These are phyloP conservation scores for Aurelia sp. DNA, from an alignment of 30 jellyfish, hydroid and myxozoan genomes.

Conservation along the genomic window DNA sequence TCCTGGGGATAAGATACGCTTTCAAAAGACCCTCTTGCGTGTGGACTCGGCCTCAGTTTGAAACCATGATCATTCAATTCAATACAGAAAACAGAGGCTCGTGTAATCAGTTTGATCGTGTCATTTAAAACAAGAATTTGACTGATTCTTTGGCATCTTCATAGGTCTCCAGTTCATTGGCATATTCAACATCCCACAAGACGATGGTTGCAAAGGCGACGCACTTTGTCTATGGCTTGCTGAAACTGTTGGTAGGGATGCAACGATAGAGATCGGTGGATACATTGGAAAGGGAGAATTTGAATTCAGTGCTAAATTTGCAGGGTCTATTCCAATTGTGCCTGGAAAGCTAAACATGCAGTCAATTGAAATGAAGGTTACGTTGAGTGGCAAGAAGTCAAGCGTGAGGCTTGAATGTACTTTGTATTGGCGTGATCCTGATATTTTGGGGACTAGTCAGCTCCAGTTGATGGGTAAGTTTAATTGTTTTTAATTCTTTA, in stretches of 20 bases:
- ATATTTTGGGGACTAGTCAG: constrained; percentile 45
- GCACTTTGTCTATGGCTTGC: constrained; percentile 68
- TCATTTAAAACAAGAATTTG: no score
- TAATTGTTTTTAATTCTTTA: no score
- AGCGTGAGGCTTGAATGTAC: constrained; percentile 43
- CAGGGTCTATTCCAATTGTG: constrained; percentile 42
- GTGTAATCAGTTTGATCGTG: no score
- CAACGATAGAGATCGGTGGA: constrained; percentile 66
- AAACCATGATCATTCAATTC: no score
- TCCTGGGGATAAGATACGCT: no score
- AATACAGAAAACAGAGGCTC: no score
- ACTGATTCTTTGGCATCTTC: no score
- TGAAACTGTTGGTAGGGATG: constrained; percentile 71
- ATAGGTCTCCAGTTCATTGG: constrained; percentile 60
- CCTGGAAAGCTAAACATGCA: constrained; percentile 48
- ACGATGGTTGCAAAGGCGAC: constrained; percentile 72
- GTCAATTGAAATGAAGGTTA: constrained; percentile 24
- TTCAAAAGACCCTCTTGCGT: no score
- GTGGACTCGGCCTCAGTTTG: no score
- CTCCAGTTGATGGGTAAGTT: constrained; percentile 52
- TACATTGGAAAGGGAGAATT: constrained; percentile 28
- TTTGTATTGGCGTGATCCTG: constrained; percentile 51
- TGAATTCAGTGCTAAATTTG: constrained; percentile 40
- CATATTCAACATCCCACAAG: constrained; percentile 68
- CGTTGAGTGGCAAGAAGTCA: constrained; percentile 39